Conservation (phyloP, 1,140 invertebrate genomes). For the Drosophila auraria region DNA sequence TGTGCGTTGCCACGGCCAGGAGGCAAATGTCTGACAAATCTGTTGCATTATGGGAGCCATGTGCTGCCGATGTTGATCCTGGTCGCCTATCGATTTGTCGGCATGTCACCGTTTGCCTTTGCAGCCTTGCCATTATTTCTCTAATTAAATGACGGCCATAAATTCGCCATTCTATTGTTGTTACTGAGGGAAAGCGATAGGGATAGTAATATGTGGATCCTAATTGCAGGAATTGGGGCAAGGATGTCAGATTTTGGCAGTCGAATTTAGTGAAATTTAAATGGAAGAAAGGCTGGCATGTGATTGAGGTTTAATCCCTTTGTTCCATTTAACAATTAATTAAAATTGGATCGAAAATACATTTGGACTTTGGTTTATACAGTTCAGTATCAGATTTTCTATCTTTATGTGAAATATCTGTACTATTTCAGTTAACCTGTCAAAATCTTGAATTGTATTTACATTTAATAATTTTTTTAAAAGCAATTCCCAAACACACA, state of each 20-base stretch:
- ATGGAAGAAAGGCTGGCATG: no score
- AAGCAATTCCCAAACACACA: no score
- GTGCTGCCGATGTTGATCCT: conserved; percentile 47
- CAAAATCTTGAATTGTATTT: no score
- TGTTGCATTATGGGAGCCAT: conserved; percentile 71
- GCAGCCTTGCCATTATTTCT: conserved; percentile 34
- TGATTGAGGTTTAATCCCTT: no score
- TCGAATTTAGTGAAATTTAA: not conserved
- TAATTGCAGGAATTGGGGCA: conserved; percentile 7
- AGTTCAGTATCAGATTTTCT: no score
- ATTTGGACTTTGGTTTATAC: no score
- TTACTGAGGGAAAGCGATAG: conserved; percentile 6
- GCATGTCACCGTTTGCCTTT: conserved; percentile 16
- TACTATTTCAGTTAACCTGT: no score
- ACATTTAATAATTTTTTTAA: no score
- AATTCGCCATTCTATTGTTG: conserved; percentile 47
- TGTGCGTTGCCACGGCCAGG: conserved; percentile 26
- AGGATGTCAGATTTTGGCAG: not conserved
- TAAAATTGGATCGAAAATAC: no score
- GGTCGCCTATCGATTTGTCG: conserved; percentile 56
- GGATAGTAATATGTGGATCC: not conserved
- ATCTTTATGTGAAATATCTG: not conserved
- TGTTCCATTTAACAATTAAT: not conserved
- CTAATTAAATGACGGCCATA: conserved; percentile 76
- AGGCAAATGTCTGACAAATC: conserved; percentile 76